phyloP scores from a whole-genome alignment of 2,797 vertebrate genomes.

The Iguana delicatissima region DNA sequence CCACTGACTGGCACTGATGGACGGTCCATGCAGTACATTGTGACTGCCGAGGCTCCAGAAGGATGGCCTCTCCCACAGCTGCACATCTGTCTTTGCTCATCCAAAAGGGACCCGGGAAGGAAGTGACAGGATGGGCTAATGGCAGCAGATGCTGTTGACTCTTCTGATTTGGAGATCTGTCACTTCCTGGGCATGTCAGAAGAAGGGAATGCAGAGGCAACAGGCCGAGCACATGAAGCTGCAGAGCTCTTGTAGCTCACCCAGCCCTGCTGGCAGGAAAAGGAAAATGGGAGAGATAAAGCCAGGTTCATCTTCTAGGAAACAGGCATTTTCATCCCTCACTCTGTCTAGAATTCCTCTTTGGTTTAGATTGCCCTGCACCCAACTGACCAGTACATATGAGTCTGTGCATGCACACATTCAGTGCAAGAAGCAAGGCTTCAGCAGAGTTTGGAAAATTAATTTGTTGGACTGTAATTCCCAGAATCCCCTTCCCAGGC shows the following conservation, averaged over 20 bases:
- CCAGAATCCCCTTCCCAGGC: no score
- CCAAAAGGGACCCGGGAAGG: not conserved
- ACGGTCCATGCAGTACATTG: not conserved
- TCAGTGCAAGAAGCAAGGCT: no score
- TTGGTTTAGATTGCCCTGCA: not conserved
- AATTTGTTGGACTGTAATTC: no score
- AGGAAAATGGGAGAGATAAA: not conserved
- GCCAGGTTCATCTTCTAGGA: not conserved
- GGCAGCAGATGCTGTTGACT: not conserved
- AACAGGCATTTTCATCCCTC: no score
- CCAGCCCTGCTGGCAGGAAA: not conserved
- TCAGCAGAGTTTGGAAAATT: no score
- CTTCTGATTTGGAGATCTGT: not conserved
- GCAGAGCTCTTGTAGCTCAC: not conserved
- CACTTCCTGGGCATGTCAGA: conserved; percentile 5
- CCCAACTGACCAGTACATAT: not conserved
- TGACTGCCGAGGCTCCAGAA: no score
- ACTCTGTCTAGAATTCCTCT: not conserved
- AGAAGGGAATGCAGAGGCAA: not conserved
- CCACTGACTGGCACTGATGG: not conserved
- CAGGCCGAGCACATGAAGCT: not conserved
- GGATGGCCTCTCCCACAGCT: no score
- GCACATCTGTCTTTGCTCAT: not conserved
- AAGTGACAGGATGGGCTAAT: conserved; percentile 1
- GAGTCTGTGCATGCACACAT: no score